A percentile compares a stretch with the other conserved stretches of the same genome.
Conservation (phyloP, 2,797 vertebrate species). For the Austrolebias charrua region DNA sequence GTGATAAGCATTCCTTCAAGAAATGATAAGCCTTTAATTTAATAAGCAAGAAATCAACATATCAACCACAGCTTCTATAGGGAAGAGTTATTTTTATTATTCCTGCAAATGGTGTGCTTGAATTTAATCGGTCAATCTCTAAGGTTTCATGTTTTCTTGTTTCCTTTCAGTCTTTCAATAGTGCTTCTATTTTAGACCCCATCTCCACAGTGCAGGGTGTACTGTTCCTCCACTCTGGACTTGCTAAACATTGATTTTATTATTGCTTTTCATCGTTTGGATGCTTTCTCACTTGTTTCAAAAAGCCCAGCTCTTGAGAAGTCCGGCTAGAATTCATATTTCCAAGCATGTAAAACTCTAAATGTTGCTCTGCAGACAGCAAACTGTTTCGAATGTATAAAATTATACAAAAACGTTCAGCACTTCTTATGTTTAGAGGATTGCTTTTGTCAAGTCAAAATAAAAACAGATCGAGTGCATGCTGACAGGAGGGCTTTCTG, state of each 20-base stretch:
- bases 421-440: too few relatives aligned
- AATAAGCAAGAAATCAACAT: too few relatives aligned
- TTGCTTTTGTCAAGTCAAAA: not conserved
- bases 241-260: constrained; percentile 1
- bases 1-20: too few relatives aligned
- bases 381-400: too few relatives aligned
- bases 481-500: not conserved
- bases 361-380: not conserved
- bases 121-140: not conserved
- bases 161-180: not conserved
- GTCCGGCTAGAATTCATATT: too few relatives aligned
- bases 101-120: not conserved
- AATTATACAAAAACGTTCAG: not conserved
- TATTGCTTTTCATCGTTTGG: not conserved
- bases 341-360: not conserved
- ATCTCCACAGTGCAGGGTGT: not conserved
- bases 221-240: not conserved
- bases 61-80: too few relatives aligned
- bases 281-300: not conserved
- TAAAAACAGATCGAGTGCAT: not conserved
- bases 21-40: too few relatives aligned
- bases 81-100: not conserved
- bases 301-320: not conserved
- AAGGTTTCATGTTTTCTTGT: not conserved
- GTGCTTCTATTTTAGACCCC: not conserved